Base-by-base conservation (phyloP, 2,888 invertebrate species). In the Aphidoletes aphidimyza region DNA sequence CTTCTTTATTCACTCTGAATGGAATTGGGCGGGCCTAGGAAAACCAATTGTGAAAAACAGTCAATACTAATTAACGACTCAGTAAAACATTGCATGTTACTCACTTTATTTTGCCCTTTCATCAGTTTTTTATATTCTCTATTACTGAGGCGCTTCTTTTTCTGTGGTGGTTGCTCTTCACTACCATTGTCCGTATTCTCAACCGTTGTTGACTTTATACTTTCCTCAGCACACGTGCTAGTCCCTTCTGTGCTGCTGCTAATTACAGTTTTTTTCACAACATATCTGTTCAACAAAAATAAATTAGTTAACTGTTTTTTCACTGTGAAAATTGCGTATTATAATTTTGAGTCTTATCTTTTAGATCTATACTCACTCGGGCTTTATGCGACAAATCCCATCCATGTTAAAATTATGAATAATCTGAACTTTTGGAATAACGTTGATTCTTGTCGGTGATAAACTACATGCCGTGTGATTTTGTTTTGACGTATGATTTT, bases 371-470 rank as follows among this genome's bases (percentile, higher is more conserved):
- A 54, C 69, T 69, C n/a, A 69, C 69, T 69, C 69, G 30, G 69
- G 86, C 86, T 90, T 90, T 84, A 90, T 89, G 83, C 88, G 89
- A 84, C 89, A 90, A 87, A 89, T 89, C 19, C 89, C 89, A 36
- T 84, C 84, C 37, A 54, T 84, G 11, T 39, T 84, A 17, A 14
- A 69, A 69, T 54, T 22, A 69, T 69, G 30, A 14, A 69, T 69
- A 54, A 42, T 42, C 6, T 42, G 22, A 54, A 8, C 39, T 39
- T 5, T 47, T 14, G 17, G 17, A 17, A 47, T 47, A 19, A 42
- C 14, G 42, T 42, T 17, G 17, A 47, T 69, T 69, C 14, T 30
- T 14, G 34, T 69, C 8, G 0, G 11, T 22, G 22, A 54, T 26
- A 54, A 26, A 54, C 30, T 5, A 30, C 14, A 30, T 17, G 30